phyloP scores from a whole-genome alignment of 2,113 vertebrate genomes.

The Aythya baeri region DNA sequence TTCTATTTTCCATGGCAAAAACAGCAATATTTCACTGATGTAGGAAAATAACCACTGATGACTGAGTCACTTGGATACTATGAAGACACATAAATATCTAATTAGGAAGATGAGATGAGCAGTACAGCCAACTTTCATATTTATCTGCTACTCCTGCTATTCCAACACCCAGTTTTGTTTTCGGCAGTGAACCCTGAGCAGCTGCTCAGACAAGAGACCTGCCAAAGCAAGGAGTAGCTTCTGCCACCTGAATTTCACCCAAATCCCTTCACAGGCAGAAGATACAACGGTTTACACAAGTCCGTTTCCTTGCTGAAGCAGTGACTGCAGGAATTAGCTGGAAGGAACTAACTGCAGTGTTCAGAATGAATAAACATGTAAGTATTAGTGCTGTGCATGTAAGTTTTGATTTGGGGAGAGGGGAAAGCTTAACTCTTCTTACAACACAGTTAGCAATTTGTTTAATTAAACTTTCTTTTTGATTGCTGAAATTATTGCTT shows the following conservation, averaged over 20 bases:
- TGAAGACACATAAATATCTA: not conserved
- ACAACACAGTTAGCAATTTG: not conserved
- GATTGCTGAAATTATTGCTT: not conserved
- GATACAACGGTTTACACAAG: not conserved
- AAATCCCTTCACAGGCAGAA: not conserved
- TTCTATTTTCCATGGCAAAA: not conserved
- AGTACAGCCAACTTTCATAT: not conserved
- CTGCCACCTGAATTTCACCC: conserved; percentile 2
- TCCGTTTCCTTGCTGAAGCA: not conserved
- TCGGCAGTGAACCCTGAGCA: not conserved
- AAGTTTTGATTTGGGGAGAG: not conserved
- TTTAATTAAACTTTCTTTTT: not conserved
- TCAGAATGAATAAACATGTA: not conserved
- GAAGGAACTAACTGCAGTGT: not conserved
- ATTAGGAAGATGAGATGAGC: not conserved
- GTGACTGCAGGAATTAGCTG: not conserved
- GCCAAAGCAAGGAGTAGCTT: not conserved
- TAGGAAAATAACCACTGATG: not conserved
- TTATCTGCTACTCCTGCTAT: not conserved
- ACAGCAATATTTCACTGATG: not conserved
- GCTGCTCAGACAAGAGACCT: not conserved
- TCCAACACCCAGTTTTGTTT: not conserved
- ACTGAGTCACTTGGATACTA: not conserved
- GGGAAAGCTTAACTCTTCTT: not conserved
- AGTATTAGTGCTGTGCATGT: not conserved